Base-by-base conservation (phyloP, 2,888 invertebrate genomes). In the Limenitis camilla region DNA sequence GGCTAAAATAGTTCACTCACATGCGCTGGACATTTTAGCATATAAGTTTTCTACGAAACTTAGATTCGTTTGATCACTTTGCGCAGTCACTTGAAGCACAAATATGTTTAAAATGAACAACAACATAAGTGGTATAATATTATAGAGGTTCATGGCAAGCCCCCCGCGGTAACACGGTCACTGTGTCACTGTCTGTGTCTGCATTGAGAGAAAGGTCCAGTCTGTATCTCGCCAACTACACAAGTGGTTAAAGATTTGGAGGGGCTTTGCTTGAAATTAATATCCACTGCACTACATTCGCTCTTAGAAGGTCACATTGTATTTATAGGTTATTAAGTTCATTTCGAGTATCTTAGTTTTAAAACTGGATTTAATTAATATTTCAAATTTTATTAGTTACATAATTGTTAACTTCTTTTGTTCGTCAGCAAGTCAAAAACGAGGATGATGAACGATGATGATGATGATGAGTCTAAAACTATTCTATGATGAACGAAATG, bases 171-270 rank as follows among this genome's bases (percentile, higher is more conserved):
- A 72, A 72, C 80, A 77, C 84, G 83, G 84, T 79, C 81, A 82
- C 83, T 78, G 69, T 82, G 81, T 76, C 84, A 83, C 83, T n/a
- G n/a, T n/a, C n/a, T n/a, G n/a, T 83, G 81, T 68, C 76, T 69
- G 72, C 64, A 61, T 63, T 61, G 65, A 83, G 84, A 83, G 85
- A 85, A 83, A 84, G 84, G 86, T 72, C 67, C 55, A 61, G 74
- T 65, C 71, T 58, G 56, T 63, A 46, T 53, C 62, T 50, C 50
- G 48, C 40, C 53, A 55, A 66, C 66, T 60, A 63, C 69, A 61
- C 64, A 57, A 63, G 59, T 62, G 64, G 67, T 59, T 65, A 58
- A 59, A 60, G 66, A 62, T 49, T 63, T 69, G 76, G 81, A 68
- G 81, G 85, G 84, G 85, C 74, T 63, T 75, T 75, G 74, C 68